Evolutionary conservation across 2,797 vertebrate genomes (phyloP).

Genomic region (Lacerta viridis): DNA sequence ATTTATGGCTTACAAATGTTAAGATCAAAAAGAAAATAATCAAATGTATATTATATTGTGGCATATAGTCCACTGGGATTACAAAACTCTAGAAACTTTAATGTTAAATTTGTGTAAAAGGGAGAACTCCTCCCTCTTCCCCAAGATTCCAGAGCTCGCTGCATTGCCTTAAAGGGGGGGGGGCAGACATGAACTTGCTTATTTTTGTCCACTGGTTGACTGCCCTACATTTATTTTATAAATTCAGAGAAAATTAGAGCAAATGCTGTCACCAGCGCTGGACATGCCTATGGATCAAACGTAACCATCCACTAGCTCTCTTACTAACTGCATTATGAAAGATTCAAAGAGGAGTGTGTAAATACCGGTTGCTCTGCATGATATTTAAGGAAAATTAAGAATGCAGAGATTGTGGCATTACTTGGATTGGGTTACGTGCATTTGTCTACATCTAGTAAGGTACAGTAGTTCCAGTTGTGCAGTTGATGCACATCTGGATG

Average conservation of each 20-base stretch:
- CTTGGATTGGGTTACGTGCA: constrained; percentile 14
- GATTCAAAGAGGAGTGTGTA: constrained; percentile 22
- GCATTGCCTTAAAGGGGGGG: neutral
- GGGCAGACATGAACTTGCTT: constrained; percentile 34
- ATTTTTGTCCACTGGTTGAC: constrained; percentile 37
- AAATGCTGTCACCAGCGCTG: constrained; percentile 32
- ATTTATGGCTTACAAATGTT: constrained; percentile 82
- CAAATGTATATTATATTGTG: constrained; percentile 70
- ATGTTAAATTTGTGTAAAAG: constrained; percentile 73
- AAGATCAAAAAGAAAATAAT: constrained; percentile 77
- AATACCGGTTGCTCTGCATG: constrained; percentile 30
- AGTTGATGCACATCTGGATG: neutral
- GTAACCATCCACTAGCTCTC: constrained; percentile 16
- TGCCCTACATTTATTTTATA: constrained; percentile 45
- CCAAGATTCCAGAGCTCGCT: constrained; percentile 16
- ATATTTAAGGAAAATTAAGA: constrained; percentile 36
- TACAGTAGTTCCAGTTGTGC: neutral
- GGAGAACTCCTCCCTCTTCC: constrained; percentile 44
- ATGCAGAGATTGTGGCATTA: constrained; percentile 25
- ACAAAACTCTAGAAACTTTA: constrained; percentile 67
- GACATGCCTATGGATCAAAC: constrained; percentile 11
- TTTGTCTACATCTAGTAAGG: neutral
- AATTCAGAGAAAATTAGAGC: neutral
- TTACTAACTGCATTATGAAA: neutral
- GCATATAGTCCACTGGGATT: constrained; percentile 66